Percentiles rank a stretch among this genome's conserved stretches.
Conservation (phyloP, 2,797 vertebrate species). For the Tenualosa ilisha region DNA sequence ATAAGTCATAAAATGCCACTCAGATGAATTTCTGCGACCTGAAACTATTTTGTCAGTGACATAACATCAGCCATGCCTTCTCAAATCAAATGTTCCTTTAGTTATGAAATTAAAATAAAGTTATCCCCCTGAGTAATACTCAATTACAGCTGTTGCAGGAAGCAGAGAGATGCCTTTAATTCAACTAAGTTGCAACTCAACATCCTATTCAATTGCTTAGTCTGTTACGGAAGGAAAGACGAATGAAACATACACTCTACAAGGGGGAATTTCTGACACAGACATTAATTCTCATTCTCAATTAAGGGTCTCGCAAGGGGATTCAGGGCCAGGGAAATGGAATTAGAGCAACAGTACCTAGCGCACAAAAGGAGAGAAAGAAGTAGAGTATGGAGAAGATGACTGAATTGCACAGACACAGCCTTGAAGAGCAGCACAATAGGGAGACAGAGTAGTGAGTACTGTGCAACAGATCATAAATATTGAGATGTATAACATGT, state of each 20-base stretch:
- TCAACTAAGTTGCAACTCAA: constrained; percentile 16
- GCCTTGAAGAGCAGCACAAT: not conserved
- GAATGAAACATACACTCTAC: not conserved
- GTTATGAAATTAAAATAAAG: not conserved
- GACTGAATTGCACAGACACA: constrained; percentile 42
- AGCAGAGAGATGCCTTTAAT: not conserved
- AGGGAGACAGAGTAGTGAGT: too few relatives aligned
- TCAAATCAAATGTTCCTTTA: not conserved
- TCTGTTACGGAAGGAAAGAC: constrained; percentile 31
- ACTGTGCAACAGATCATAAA: not conserved
- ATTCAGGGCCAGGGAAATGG: constrained; percentile 62
- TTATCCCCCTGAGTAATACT: not conserved
- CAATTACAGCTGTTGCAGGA: constrained; percentile 25
- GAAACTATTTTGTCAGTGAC: not conserved
- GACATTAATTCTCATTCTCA: constrained; percentile 52
- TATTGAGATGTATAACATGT: not conserved
- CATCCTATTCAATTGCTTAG: constrained; percentile 39
- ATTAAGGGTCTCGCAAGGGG: constrained; percentile 56
- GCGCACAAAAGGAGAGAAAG: constrained; percentile 22
- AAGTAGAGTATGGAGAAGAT: constrained; percentile 34
- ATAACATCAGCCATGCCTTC: constrained; percentile 28
- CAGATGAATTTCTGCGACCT: not conserved
- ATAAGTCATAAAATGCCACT: too few relatives aligned
- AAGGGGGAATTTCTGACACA: constrained; percentile 17
- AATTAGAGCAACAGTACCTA: constrained; percentile 61